Base-by-base conservation (phyloP, 1,140 invertebrate species). In the Brevipalpus yothersi region DNA sequence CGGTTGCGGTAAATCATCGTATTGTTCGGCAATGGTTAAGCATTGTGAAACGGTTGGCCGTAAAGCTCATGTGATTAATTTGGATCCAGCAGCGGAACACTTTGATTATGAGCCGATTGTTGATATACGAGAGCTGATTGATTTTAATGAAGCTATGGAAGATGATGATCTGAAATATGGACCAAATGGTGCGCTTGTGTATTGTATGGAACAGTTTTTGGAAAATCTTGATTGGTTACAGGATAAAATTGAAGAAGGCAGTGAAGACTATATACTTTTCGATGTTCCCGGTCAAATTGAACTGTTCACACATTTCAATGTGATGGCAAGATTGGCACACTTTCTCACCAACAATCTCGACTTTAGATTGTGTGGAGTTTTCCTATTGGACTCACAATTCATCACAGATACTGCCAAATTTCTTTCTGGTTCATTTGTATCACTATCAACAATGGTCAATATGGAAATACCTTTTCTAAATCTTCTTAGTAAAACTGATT, bases 231-330 rank as follows among this genome's bases (percentile, higher is more conserved):
- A 87, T 39, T 97, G 91, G 91, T 70, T 97, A 9, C 78, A 84
- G 66, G 84, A 91, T 56, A 79, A 87, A 68, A 70, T 94, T 13
- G 80, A 79, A 13, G 76, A 78, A 12, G 76, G 79, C 2, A 76
- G 79, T 63, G 78, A 79, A 56, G 93, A 97, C 72, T 98, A 97
- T 68, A 81, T 96, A 57, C 72, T 99, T n/a, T 96, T 99, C 71
- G 94, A 98, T 74, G 96, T 92, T 71, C 93, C 94, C 12, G 93
- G 94, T 5, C 94, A 98, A 77, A 93, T 99, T 63, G 95, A 99
- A 72, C 73, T 99, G 0, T 98, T 96, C 70, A 95, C 90, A 40
- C 93, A 98, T 72, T 78, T 98, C 68, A 82, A 84, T 54, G 81
- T 90, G 13, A 90, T 97, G 70, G 78, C 78, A 64, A 78, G 82